Evolutionary conservation across 1,140 invertebrate genomes (phyloP), one percentile per base, ranked within the genome.

Genomic region (Platyscapa corneri): DNA sequence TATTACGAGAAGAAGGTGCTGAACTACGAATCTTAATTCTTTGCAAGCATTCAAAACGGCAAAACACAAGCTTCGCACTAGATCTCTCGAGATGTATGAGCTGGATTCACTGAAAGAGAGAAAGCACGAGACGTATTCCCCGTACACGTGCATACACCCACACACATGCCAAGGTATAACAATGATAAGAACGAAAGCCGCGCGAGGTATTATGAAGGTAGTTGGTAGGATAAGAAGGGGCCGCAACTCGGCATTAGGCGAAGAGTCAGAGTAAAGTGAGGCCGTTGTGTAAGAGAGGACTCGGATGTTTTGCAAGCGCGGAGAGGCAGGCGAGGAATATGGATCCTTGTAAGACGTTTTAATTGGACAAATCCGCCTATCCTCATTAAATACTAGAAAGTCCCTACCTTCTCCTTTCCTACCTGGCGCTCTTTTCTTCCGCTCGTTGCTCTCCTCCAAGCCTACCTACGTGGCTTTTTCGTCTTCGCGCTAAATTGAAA

Each of bases 341-440:
- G 91, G 92, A 93, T 93, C 91, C 91, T 92, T 93, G 92, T 93
- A 93, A 93, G 92, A 93, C 92, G 92, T 93, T 93, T 93, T 93
- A 93, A 93, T 93, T 93, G 93, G 93, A 93, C 93, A 93, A 93
- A 93, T 93, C 93, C 93, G 91, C 93, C 93, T 93, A 93, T 93
- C 92, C 92, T 93, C 93, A 93, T 93, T 93, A 93, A 93, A 93
- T 93, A 92, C 91, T 6, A 91, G 89, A 88, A 89, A 88, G 88
- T 88, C 88, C 39, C 80, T 64, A 56, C 84, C 42, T 67, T 75
- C 20, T 74, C 80, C 83, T 72, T 53, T 85, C 77, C 86, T 89
- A 87, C 89, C 89, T 89, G 89, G 89, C 89, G 18, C 60, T 65
- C 14, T 32, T 79, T 30, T 80, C 78, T 60, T 49, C 39, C 20